Percentiles rank a stretch among this genome's conserved stretches.
These are phyloP conservation scores for Anastatus disparis DNA, from an alignment of 1,140 invertebrate genomes.

Conservation along the genomic window DNA sequence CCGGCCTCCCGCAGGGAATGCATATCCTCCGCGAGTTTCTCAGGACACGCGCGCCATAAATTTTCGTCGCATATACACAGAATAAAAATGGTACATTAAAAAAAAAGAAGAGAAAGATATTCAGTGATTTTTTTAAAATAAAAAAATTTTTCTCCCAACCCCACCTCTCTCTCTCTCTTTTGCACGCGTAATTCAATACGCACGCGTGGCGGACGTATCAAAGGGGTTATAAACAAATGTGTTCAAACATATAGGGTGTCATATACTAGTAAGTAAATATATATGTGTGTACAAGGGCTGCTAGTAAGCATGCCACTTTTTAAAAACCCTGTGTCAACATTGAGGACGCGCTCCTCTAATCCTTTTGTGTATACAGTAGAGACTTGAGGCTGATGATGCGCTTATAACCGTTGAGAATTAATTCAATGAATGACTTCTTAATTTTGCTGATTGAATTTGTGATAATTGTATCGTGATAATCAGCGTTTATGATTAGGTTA, in stretches of 20 bases:
- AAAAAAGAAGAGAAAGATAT: neutral
- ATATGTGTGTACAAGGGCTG: no score
- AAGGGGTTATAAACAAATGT: constrained; percentile 66
- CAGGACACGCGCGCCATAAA: constrained; percentile 33
- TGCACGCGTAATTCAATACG: neutral
- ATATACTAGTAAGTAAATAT: no score
- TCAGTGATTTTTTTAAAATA: neutral
- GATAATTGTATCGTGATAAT: no score
- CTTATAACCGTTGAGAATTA: constrained; percentile 59
- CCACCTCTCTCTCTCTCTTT: neutral
- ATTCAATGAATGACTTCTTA: constrained; percentile 61
- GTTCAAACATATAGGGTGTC: constrained; percentile 66
- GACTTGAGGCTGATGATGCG: no score
- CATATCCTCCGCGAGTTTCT: constrained; percentile 19
- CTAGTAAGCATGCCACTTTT: no score
- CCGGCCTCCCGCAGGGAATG: constrained; percentile 8
- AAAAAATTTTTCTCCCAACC: neutral
- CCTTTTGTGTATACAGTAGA: no score
- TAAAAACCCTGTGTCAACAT: constrained; percentile 61
- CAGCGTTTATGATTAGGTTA: no score
- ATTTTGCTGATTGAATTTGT: no score
- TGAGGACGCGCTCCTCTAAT: constrained; percentile 58
- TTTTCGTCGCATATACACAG: neutral
- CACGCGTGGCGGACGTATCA: constrained; percentile 45
- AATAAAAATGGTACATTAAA: neutral